Evolutionary conservation across 64 coral and sea anemone species (phyloP).

Genomic region (Montipora cactus): DNA sequence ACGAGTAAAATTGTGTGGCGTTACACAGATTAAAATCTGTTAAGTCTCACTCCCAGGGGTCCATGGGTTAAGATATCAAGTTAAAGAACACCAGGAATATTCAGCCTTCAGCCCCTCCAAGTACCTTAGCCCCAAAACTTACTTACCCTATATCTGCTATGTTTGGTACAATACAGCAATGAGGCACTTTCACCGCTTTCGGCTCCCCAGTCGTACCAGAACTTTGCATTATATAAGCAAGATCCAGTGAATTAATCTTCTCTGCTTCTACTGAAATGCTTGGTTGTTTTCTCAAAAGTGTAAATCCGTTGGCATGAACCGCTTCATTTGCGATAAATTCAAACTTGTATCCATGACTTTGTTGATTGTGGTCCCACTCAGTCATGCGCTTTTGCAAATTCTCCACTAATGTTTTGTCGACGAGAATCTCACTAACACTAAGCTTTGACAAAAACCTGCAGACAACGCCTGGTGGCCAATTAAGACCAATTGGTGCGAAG

Average conservation of each 20-base stretch:
- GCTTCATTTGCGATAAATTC: conserved; percentile 3
- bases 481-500: conserved; percentile 78
- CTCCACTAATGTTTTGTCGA: conserved; percentile 52
- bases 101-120: neutral
- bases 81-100: too few relatives aligned
- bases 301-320: conserved; percentile 19
- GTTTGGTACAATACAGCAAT: conserved; percentile 93
- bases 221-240: conserved; percentile 95
- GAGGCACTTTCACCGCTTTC: conserved; percentile 88
- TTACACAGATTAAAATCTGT: too few relatives aligned
- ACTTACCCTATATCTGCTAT: conserved; percentile 73
- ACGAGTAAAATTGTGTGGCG: too few relatives aligned
- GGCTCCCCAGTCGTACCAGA: conserved; percentile 90
- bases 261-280: neutral
- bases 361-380: neutral
- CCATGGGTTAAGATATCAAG: too few relatives aligned
- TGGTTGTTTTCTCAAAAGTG: neutral
- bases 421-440: conserved; percentile 19
- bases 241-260: too few relatives aligned
- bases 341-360: neutral
- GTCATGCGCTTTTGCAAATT: conserved; percentile 27
- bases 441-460: conserved; percentile 68
- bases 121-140: neutral
- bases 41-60: too few relatives aligned
- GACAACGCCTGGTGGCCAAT: conserved; percentile 58